Evolutionary conservation across 2,888 invertebrate species (phyloP).

Genomic region (Stenotaenia linearis): DNA sequence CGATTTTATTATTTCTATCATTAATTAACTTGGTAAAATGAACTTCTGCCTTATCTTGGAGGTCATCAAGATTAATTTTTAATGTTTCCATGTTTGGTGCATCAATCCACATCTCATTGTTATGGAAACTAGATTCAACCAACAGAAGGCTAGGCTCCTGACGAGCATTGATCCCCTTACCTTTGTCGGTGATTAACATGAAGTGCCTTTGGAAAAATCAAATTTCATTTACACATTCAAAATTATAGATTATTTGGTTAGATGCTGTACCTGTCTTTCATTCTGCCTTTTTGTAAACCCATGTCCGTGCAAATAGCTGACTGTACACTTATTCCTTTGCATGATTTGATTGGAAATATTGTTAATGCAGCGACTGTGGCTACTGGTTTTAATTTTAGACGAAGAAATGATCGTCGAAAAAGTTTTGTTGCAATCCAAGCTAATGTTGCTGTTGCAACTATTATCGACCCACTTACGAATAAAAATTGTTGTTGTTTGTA

Average conservation of each 20-base stretch:
- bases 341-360: constrained; percentile 1
- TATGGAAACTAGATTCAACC: constrained; percentile 31
- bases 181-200: constrained; percentile 31
- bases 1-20: neutral
- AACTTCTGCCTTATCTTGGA: neutral
- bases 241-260: no score
- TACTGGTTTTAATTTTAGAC: neutral
- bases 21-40: neutral
- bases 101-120: constrained; percentile 29
- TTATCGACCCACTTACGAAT: neutral
- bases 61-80: constrained; percentile 7
- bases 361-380: neutral
- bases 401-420: neutral
- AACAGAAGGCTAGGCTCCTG: constrained; percentile 33
- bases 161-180: constrained; percentile 30
- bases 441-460: neutral
- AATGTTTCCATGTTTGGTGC: constrained; percentile 34
- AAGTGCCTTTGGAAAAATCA: constrained; percentile 28
- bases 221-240: neutral
- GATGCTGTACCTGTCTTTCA: constrained; percentile 22
- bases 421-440: neutral
- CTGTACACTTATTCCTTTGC: neutral
- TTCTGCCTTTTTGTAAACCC: neutral
- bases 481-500: neutral
- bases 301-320: neutral